Conservation (phyloP, 2,113 vertebrate species). For the Raja brachyura region DNA sequence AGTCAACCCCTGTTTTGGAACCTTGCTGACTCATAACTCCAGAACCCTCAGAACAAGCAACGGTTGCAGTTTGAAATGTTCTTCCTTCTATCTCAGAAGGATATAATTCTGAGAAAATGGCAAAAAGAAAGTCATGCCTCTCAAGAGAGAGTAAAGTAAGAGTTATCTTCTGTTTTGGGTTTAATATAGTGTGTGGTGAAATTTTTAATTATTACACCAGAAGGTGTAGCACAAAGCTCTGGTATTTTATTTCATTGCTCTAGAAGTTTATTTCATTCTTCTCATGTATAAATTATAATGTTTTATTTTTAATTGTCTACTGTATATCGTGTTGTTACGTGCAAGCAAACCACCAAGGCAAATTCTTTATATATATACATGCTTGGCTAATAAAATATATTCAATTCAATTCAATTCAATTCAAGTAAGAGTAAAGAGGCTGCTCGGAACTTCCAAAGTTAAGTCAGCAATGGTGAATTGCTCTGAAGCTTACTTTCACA, state of each 20-base stretch:
- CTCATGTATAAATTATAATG: too few relatives aligned
- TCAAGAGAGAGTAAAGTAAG: slow-evolving; percentile 23
- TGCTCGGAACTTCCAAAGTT: neutral
- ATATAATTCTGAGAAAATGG: neutral
- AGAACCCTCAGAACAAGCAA: neutral
- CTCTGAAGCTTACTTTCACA: neutral
- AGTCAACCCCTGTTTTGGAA: neutral
- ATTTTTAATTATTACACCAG: neutral
- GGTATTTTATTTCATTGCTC: too few relatives aligned
- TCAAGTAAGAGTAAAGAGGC: neutral
- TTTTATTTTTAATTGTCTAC: too few relatives aligned
- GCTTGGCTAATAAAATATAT: too few relatives aligned
- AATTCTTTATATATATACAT: too few relatives aligned
- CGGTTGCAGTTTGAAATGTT: slow-evolving; percentile 21
- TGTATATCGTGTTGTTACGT: too few relatives aligned
- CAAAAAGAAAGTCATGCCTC: neutral
- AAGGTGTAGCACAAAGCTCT: neutral
- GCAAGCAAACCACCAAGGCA: too few relatives aligned
- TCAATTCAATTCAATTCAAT: too few relatives aligned
- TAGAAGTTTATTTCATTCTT: too few relatives aligned
- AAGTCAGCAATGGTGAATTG: neutral
- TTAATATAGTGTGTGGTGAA: neutral
- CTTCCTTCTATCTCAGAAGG: neutral
- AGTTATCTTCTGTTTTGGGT: neutral
- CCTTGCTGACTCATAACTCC: neutral